Conservation (phyloP, 2,113 vertebrate species). For the Grallaria varia region DNA sequence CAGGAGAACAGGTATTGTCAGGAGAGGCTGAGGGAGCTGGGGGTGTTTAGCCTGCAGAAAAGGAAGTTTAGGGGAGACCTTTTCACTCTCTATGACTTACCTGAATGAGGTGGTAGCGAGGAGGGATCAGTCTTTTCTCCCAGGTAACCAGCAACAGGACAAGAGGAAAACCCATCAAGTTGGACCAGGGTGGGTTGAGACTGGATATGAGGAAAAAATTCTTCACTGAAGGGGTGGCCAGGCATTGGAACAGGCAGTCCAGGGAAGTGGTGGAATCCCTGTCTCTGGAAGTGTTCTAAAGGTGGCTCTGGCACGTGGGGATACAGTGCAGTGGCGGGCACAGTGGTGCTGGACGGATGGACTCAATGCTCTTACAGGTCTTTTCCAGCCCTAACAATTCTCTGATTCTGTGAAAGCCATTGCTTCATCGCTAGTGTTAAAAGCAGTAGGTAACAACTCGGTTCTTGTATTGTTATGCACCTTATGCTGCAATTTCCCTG, state of each 20-base stretch:
- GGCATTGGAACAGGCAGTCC: not conserved
- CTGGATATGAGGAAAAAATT: not conserved
- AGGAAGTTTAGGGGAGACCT: not conserved
- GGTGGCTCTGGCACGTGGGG: not conserved
- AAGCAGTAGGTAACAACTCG: not conserved
- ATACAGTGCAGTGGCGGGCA: not conserved
- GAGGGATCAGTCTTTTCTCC: not conserved
- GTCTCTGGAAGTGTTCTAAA: not conserved
- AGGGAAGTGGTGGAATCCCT: not conserved
- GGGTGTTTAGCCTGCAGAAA: not conserved
- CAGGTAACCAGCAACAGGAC: no score
- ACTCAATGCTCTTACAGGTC: not conserved
- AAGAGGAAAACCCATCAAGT: not conserved
- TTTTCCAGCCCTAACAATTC: not conserved
- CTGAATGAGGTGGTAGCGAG: not conserved
- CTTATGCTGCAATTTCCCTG: not conserved
- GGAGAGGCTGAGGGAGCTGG: not conserved
- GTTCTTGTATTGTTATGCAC: not conserved
- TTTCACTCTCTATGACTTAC: accelerated
- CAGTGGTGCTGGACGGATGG: not conserved
- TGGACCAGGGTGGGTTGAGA: not conserved
- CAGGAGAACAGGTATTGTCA: not conserved
- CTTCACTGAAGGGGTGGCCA: not conserved
- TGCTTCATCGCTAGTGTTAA: not conserved
- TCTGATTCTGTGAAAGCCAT: not conserved